Conservation (phyloP, 2,888 invertebrate species). For the Drosophila engyochracea region DNA sequence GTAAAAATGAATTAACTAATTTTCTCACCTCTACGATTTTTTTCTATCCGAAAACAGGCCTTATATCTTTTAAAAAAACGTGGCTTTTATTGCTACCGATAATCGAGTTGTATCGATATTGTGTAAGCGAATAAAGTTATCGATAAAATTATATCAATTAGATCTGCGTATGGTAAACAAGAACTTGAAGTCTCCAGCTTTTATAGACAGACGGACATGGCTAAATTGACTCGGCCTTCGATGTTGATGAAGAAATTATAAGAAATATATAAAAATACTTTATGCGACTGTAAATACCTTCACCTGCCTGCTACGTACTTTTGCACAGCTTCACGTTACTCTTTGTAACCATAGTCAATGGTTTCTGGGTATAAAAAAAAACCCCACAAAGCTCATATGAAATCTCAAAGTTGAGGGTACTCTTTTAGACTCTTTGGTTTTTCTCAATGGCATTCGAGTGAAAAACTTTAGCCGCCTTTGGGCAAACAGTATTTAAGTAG, state of each 20-base stretch:
- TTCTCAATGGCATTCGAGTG: constrained; percentile 4
- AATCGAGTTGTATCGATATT: too few species aligned
- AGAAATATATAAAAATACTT: neutral
- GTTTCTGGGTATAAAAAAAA: neutral
- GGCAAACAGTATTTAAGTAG: constrained; percentile 51
- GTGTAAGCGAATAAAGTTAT: neutral
- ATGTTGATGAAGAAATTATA: neutral
- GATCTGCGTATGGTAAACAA: too few species aligned
- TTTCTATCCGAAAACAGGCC: too few species aligned
- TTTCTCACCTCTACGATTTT: neutral
- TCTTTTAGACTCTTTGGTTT: neutral
- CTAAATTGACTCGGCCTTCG: too few species aligned
- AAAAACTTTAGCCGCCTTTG: constrained; percentile 26
- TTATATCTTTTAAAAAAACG: too few species aligned
- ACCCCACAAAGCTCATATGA: constrained; percentile 55
- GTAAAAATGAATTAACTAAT: neutral
- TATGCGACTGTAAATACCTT: neutral
- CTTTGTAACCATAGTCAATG: neutral
- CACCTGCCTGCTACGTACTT: neutral
- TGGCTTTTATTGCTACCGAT: too few species aligned
- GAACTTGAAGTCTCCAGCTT: neutral
- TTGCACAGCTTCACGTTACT: neutral
- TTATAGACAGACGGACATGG: neutral
- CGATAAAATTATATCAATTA: neutral
- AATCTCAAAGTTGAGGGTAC: constrained; percentile 65